Base-by-base conservation (phyloP, 1,140 invertebrate genomes). In the Zeugodacus cucurbitae region DNA sequence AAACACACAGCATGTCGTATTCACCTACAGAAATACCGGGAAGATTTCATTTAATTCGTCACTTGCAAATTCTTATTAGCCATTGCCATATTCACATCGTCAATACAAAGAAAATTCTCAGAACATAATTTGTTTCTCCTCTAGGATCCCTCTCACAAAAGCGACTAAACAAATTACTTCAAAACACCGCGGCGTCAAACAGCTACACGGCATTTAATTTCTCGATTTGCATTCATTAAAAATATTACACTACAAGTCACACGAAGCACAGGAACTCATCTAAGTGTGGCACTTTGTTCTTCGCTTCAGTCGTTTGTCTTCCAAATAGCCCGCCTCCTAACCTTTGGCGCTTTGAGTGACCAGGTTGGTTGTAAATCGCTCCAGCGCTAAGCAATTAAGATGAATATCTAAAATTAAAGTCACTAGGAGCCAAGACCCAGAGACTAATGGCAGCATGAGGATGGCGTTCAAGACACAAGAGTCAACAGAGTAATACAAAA, bases 341-440 rank as follows among this genome's bases (percentile, higher is more conserved):
- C 64, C 64, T 67, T 41, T 67, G 3, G 26, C 32, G 64, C 26
- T 34, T 26, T 4, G 10, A 32, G 3, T 41, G 37, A 7, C 37
- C 37, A 7, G 3, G 17, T 32, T 67, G 7, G 29, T 26, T 26
- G 26, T 7, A 67, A 14, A 3, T 41, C 29, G 64, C 26, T 29
- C 29, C 7, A 67, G 29, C 34, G 86, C 86, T 37, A 8, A 57
- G 32, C 87, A 88, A 88, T 88, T 86, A 88, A 88, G 88, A 88
- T 88, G 54, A 44, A 58, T 88, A 88, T 88, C 88, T 86, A 34
- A 88, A 86, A 88, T 88, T 85, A 88, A 88, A 88, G 54, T 59
- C 78, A 58, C 67, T 78, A n/a, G n/a, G n/a, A n/a, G n/a, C n/a
- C n/a, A n/a, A n/a, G n/a, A n/a, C n/a, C n/a, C n/a, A 67, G 29